A percentile compares a stretch with the other conserved stretches of the same genome.
These are phyloP conservation scores for Indicator indicator DNA, from an alignment of 2,113 vertebrate genomes.

Conservation along the genomic window DNA sequence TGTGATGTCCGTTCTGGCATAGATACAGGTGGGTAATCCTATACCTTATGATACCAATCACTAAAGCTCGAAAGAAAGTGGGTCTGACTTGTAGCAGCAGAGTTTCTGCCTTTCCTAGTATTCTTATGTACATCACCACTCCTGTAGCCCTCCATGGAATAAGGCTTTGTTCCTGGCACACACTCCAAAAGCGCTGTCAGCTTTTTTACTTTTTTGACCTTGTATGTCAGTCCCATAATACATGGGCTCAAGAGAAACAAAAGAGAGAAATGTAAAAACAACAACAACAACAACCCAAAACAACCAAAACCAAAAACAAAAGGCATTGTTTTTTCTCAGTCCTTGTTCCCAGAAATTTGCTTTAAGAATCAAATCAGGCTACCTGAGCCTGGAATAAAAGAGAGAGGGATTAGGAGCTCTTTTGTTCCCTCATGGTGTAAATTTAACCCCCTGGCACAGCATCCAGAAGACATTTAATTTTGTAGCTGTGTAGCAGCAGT, in stretches of 20 bases:
- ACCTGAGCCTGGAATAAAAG: neutral
- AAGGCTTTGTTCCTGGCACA: neutral
- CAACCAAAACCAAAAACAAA: neutral
- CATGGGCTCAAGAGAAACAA: neutral
- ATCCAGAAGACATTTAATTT: constrained; percentile 3
- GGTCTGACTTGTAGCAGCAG: neutral
- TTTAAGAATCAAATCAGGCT: neutral
- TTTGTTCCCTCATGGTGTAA: neutral
- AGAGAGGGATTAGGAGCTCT: neutral
- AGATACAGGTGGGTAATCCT: neutral
- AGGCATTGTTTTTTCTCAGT: neutral
- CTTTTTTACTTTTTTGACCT: neutral
- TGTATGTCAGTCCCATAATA: neutral
- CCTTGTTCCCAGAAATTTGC: neutral
- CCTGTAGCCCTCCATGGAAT: neutral
- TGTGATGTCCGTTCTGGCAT: neutral
- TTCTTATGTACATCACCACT: neutral
- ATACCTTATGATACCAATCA: neutral
- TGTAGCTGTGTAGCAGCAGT: neutral
- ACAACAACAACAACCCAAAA: too few relatives aligned
- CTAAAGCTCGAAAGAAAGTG: neutral
- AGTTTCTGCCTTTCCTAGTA: neutral
- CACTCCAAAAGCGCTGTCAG: neutral
- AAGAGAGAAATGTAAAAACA: neutral
- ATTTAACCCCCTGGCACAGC: neutral